Percentiles rank a stretch among this genome's conserved stretches.
Conservation (phyloP, 1,140 invertebrate genomes). For the Diorhabda sublineata region DNA sequence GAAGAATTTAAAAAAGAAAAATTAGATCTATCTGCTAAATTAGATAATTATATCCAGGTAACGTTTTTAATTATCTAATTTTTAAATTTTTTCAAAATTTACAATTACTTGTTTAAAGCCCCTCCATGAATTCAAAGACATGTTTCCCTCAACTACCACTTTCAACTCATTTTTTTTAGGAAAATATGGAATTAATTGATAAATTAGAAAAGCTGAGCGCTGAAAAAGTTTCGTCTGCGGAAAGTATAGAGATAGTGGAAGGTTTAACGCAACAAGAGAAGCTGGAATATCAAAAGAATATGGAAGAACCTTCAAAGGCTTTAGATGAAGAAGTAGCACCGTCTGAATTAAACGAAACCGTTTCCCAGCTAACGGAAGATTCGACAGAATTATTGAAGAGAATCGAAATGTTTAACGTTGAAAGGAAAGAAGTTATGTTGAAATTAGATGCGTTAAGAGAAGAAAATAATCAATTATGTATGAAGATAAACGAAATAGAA, state of each 20-base stretch:
- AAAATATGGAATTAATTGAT: conserved; percentile 64
- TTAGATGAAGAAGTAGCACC: conserved; percentile 34
- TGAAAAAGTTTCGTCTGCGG: conserved; percentile 62
- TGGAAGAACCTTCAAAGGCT: conserved; percentile 31
- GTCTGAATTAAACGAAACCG: conserved; percentile 50
- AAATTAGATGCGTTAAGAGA: conserved; percentile 61
- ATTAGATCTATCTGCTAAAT: conserved; percentile 53
- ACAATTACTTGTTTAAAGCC: conserved; percentile 11
- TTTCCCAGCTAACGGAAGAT: conserved; percentile 54
- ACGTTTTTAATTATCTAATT: conserved; percentile 12
- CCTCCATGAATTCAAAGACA: no score
- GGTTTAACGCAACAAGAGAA: conserved; percentile 61
- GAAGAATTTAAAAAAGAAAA: conserved; percentile 57
- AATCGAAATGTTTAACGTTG: conserved; percentile 61
- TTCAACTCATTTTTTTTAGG: conserved; percentile 51
- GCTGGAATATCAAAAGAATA: conserved; percentile 43
- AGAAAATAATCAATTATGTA: conserved; percentile 56
- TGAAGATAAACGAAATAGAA: conserved; percentile 53
- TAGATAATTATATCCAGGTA: conserved; percentile 57
- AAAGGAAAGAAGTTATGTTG: conserved; percentile 63
- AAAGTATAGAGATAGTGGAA: conserved; percentile 67
- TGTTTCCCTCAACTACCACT: no score
- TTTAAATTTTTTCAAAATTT: conserved; percentile 3
- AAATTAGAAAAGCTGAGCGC: conserved; percentile 63
- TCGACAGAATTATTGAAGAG: conserved; percentile 59